Base-by-base conservation (phyloP, 2,113 vertebrate species). In the Lophura nycthemera region DNA sequence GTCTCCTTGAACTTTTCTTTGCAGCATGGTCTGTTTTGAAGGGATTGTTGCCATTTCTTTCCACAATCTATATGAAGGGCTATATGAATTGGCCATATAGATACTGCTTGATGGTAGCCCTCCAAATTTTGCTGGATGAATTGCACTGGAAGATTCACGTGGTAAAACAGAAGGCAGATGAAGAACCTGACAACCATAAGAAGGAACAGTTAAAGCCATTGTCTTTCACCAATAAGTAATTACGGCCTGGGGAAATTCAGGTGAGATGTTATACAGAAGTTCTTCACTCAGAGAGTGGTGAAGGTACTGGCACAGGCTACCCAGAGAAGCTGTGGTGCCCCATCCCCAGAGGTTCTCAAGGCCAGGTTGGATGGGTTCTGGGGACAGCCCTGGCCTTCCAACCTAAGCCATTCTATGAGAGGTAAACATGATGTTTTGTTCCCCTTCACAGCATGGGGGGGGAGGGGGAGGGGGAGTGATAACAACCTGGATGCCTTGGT, bases 151-250 rank as follows among this genome's bases (percentile, higher is more conserved):
- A 76, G 36, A 6, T 48, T 5, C 9, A 8, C 56, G 40, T 40
- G 36, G 24, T 90, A 27, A 90, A 86, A n/a, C 0, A 86, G 36
- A 43, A 86, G 48, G 66, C 12, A n/a, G 13, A 21, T 40, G 10
- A n/a, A 0, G 1, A 56, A 60, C 30, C 69, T 4, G 1, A 34
- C 15, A 54, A 22, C 34, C 8, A 14, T 42, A 22, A 57, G 36
- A 45, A 88, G n/a, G 48, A 59, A 29, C 5, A 18, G 40, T 82
- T 83, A 54, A 48, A 0, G 0, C 40, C 0, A 0, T n/a, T 80
- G 57, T 13, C 63, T 65, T 36, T 74, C 21, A 36, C 21, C 24
- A 75, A 61, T 30, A 48, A 24, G 42, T 75, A 48, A 11, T 38
- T 38, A 25, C 38, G 65, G 38, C 57, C 18, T 50, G 6, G 13